A percentile compares a stretch with the other conserved stretches of the same genome.
Evolutionary conservation across 1,140 invertebrate species (phyloP).

Genomic region (Maniola jurtina): DNA sequence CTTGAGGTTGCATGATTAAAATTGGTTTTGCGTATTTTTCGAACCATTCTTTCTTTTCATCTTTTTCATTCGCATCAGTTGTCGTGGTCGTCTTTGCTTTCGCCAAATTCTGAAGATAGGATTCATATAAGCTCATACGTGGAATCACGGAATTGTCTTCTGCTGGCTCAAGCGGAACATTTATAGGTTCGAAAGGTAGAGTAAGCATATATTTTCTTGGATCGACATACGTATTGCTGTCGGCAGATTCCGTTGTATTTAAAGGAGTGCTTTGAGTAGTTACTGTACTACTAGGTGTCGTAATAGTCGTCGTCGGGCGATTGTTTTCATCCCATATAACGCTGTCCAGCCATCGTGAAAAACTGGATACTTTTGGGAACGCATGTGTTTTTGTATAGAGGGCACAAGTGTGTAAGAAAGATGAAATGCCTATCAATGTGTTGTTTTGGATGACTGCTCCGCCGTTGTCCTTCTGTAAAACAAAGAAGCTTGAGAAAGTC

Average conservation of each 20-base stretch:
- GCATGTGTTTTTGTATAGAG: slow-evolving; percentile 64
- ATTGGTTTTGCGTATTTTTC: slow-evolving; percentile 45
- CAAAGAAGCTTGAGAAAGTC: too few species aligned
- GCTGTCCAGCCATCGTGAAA: slow-evolving; percentile 61
- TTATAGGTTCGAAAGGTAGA: slow-evolving; percentile 59
- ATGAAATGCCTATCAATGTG: slow-evolving; percentile 56
- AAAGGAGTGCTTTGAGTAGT: slow-evolving; percentile 1
- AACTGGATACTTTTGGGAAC: slow-evolving; percentile 62
- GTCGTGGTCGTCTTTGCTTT: slow-evolving; percentile 52
- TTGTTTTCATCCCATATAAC: slow-evolving; percentile 67
- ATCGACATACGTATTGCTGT: slow-evolving; percentile 40
- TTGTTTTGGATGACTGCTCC: slow-evolving; percentile 69
- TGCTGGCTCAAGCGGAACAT: slow-evolving; percentile 64
- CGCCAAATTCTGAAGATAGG: slow-evolving; percentile 59
- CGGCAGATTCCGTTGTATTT: slow-evolving; percentile 37
- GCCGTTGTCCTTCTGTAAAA: slow-evolving; percentile 65
- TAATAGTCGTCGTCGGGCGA: slow-evolving; percentile 41
- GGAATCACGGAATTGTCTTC: slow-evolving; percentile 66
- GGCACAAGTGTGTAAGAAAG: slow-evolving; percentile 60
- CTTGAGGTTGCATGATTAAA: slow-evolving; percentile 37
- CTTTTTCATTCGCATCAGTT: slow-evolving; percentile 33
- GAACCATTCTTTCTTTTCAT: slow-evolving; percentile 45
- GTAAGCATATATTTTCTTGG: slow-evolving; percentile 57
- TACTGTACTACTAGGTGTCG: slow-evolving; percentile 24
- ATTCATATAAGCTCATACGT: slow-evolving; percentile 66